Evolutionary conservation across 2,797 vertebrate species (phyloP).

Genomic region (Melanotaenia trifasciata): DNA sequence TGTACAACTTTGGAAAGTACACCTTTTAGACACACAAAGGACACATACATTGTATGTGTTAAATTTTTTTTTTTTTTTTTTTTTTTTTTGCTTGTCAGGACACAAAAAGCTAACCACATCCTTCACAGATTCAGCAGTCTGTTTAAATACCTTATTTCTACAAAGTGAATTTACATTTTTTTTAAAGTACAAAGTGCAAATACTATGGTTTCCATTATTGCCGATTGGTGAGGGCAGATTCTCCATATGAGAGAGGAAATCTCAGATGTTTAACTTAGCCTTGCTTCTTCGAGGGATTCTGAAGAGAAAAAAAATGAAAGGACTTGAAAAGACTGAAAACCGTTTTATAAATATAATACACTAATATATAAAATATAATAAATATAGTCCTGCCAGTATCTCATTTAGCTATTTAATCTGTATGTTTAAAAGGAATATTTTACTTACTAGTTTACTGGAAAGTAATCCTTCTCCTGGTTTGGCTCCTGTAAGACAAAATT

Average conservation of each 20-base stretch:
- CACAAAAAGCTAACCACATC: slow-evolving; percentile 87
- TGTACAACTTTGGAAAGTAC: slow-evolving; percentile 86
- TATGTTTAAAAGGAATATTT: background rate
- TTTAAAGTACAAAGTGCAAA: slow-evolving; percentile 99
- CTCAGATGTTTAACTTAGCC: slow-evolving; percentile 82
- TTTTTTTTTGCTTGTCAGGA: slow-evolving; percentile 81
- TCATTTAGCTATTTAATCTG: background rate
- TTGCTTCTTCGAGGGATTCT: slow-evolving; percentile 92
- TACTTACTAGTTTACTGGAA: slow-evolving; percentile 89
- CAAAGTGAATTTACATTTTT: slow-evolving; percentile 97
- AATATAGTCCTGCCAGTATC: background rate
- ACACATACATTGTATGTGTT: slow-evolving; percentile 98
- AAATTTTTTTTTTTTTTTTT: slow-evolving; percentile 79
- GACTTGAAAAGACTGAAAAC: slow-evolving; percentile 15
- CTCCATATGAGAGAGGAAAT: slow-evolving; percentile 71
- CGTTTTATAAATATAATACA: background rate
- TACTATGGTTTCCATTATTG: slow-evolving; percentile 91
- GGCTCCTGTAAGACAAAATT: slow-evolving; percentile 68
- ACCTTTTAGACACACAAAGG: slow-evolving; percentile 85
- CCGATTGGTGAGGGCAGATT: slow-evolving; percentile 86
- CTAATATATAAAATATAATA: background rate
- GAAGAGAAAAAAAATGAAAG: slow-evolving; percentile 48
- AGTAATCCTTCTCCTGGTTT: slow-evolving; percentile 86
- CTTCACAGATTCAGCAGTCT: slow-evolving; percentile 95
- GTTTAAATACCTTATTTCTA: slow-evolving; percentile 97